phyloP scores from a whole-genome alignment of 1,140 invertebrate genomes.

The Oryzaephilus surinamensis region DNA sequence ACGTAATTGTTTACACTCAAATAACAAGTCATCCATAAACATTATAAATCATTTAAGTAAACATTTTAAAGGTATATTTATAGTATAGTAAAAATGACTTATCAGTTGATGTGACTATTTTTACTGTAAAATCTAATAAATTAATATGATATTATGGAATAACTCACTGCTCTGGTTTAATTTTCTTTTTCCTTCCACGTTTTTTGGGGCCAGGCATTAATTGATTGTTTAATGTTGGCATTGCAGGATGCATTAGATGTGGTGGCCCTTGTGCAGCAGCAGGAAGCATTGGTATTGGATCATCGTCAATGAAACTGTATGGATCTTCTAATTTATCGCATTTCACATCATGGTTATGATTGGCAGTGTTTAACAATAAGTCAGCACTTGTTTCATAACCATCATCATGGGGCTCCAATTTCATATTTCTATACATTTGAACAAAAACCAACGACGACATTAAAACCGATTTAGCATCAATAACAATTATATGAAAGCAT shows the following conservation, averaged over 20 bases:
- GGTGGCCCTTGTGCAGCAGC: constrained; percentile 23
- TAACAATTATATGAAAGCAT: constrained; percentile 1
- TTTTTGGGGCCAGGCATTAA: constrained; percentile 64
- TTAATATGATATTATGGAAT: constrained; percentile 6
- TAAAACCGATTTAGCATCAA: constrained; percentile 2
- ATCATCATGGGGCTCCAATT: constrained; percentile 69
- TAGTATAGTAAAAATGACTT: neutral
- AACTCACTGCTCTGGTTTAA: constrained; percentile 48
- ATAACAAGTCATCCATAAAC: no score
- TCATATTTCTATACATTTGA: constrained; percentile 41
- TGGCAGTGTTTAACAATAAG: constrained; percentile 44
- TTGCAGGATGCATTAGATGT: constrained; percentile 24
- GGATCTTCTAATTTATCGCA: constrained; percentile 59
- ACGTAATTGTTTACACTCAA: no score
- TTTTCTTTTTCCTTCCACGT: constrained; percentile 70
- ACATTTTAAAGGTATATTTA: no score
- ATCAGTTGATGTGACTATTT: neutral
- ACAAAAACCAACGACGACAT: constrained; percentile 6
- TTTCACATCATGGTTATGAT: constrained; percentile 41
- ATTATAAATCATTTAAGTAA: no score
- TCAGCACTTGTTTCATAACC: constrained; percentile 77
- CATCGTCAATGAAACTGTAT: constrained; percentile 74
- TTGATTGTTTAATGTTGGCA: constrained; percentile 41
- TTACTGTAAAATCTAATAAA: neutral
- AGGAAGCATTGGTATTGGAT: constrained; percentile 44